Percentiles rank a stretch among this genome's conserved stretches.
Evolutionary conservation across 2,888 invertebrate genomes (phyloP).

Genomic region (Polyommatus icarus): DNA sequence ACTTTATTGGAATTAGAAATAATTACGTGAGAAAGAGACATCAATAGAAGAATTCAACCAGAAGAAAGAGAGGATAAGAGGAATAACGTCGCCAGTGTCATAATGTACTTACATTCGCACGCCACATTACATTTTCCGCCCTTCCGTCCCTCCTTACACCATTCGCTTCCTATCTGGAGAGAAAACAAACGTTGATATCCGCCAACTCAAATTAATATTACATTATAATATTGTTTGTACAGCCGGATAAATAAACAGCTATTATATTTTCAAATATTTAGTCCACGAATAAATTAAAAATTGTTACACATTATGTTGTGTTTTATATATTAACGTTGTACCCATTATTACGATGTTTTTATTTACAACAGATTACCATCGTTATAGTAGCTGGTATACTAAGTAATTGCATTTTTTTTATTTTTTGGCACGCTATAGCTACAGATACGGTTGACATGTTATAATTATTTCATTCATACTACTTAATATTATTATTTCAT

Average conservation of each 20-base stretch:
- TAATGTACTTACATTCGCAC: constrained; percentile 61
- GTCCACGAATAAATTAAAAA: too few relatives aligned
- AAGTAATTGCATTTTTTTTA: too few relatives aligned
- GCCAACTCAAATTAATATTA: constrained; percentile 5
- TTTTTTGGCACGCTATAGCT: too few relatives aligned
- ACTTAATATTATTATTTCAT: too few relatives aligned
- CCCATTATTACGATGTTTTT: too few relatives aligned
- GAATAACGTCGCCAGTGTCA: neutral
- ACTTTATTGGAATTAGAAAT: neutral
- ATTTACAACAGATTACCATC: too few relatives aligned
- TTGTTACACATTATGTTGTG: too few relatives aligned
- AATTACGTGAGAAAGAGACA: neutral
- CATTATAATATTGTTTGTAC: constrained; percentile 13
- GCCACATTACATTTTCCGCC: constrained; percentile 73
- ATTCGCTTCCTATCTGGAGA: constrained; percentile 75
- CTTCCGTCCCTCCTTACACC: constrained; percentile 74
- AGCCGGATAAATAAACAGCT: neutral
- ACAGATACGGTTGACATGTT: too few relatives aligned
- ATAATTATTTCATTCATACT: too few relatives aligned
- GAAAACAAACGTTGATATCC: constrained; percentile 33
- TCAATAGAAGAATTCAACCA: neutral
- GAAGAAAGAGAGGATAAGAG: neutral
- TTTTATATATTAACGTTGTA: too few relatives aligned
- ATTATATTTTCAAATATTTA: neutral
- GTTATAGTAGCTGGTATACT: too few relatives aligned